Percentiles rank a stretch among this genome's conserved stretches.
These are phyloP conservation scores for Sinotaia quadrata DNA, from an alignment of 2,888 invertebrate genomes.

Conservation along the genomic window DNA sequence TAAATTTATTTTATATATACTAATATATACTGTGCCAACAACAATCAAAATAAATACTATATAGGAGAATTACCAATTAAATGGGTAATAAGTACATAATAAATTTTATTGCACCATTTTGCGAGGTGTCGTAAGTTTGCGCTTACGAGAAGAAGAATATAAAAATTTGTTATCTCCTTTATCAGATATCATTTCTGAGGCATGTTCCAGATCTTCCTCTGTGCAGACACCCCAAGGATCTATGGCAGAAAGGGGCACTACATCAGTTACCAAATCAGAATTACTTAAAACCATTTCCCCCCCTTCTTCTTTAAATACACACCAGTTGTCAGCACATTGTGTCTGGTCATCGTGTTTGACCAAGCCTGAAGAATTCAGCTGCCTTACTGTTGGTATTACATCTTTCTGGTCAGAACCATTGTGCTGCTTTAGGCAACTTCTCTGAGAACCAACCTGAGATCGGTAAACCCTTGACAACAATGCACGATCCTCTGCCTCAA, in stretches of 20 bases:
- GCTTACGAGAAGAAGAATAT: conserved; percentile 23
- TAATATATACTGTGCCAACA: too few species aligned
- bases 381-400: neutral
- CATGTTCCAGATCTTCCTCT: conserved; percentile 10
- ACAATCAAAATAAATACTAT: too few species aligned
- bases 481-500: too few species aligned
- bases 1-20: too few species aligned
- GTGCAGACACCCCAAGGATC: conserved; percentile 27
- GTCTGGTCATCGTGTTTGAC: neutral
- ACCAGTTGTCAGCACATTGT: neutral
- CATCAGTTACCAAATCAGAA: neutral
- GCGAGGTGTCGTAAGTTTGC: conserved; percentile 20
- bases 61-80: too few species aligned
- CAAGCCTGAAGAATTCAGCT: too few species aligned
- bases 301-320: neutral
- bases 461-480: conserved; percentile 9
- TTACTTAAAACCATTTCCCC: neutral
- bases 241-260: conserved; percentile 7
- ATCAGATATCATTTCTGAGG: conserved; percentile 17
- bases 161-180: conserved; percentile 8
- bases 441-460: neutral
- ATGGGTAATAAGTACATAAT: too few species aligned
- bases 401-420: too few species aligned
- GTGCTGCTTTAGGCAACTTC: too few species aligned
- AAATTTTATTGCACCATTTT: conserved; percentile 25